Conservation (phyloP, 2,797 vertebrate species). For the Halcyon chelicuti region DNA sequence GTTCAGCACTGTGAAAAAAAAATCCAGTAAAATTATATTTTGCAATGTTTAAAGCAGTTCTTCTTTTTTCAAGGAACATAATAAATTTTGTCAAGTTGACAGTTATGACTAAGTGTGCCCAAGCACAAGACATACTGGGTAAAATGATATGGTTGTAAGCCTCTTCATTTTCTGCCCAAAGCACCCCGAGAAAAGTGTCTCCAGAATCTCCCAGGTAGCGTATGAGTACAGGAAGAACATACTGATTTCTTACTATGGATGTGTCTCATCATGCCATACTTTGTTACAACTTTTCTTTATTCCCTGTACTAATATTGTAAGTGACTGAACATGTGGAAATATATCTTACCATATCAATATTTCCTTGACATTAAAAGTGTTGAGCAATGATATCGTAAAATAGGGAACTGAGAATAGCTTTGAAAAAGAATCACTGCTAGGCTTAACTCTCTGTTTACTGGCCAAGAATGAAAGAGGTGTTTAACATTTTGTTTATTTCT, state of each 20-base stretch:
- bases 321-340: not conserved
- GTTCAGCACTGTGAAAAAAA: not conserved
- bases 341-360: not conserved
- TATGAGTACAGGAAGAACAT: not conserved
- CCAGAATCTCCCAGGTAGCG: not conserved
- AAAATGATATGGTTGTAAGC: not conserved
- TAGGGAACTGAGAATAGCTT: not conserved
- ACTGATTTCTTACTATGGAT: accelerated
- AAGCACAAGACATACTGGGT: not conserved
- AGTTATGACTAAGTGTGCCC: not conserved
- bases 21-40: not conserved
- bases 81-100: not conserved
- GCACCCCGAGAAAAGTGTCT: not conserved
- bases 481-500: not conserved
- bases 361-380: not conserved
- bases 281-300: not conserved
- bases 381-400: not conserved
- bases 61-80: not conserved
- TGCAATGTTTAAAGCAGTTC: not conserved
- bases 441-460: not conserved
- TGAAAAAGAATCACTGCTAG: not conserved
- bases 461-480: not conserved
- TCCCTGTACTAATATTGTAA: not conserved
- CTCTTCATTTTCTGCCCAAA: not conserved
- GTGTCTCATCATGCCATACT: not conserved